Percentiles rank a stretch among this genome's conserved stretches.
Conservation (phyloP, 2,113 vertebrate species). For the Calyptommatus sinebrachiatus region DNA sequence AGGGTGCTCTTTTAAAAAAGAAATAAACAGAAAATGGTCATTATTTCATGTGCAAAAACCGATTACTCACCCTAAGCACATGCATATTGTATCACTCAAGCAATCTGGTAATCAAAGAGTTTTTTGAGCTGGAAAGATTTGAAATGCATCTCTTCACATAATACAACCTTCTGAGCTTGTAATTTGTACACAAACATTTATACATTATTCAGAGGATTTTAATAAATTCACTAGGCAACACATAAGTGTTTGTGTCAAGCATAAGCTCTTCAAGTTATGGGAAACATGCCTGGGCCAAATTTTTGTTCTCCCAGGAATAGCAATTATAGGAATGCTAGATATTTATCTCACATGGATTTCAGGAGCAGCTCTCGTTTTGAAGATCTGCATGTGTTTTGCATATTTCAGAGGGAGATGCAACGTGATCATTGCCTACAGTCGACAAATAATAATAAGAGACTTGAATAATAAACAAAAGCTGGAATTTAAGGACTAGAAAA, state of each 20-base stretch:
- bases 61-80: conserved; percentile 37
- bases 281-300: conserved; percentile 40
- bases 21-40: conserved; percentile 31
- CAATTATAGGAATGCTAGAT: background rate
- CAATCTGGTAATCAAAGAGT: conserved; percentile 49
- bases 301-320: conserved; percentile 16
- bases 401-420: too few species aligned
- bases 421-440: background rate
- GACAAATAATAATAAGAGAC: background rate
- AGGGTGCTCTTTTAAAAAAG: conserved; percentile 13
- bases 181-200: conserved; percentile 44
- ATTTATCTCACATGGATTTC: conserved; percentile 26
- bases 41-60: conserved; percentile 37
- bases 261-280: conserved; percentile 26
- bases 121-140: conserved; percentile 45
- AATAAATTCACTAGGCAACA: conserved; percentile 52
- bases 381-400: background rate
- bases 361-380: background rate
- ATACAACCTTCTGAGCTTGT: conserved; percentile 23
- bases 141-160: conserved; percentile 41
- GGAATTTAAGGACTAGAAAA: too few species aligned
- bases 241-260: conserved; percentile 39
- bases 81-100: conserved; percentile 40
- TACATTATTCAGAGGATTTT: conserved; percentile 55
- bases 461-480: too few species aligned